Conservation (phyloP, 2,797 vertebrate species). For the Capromys pilorides region DNA sequence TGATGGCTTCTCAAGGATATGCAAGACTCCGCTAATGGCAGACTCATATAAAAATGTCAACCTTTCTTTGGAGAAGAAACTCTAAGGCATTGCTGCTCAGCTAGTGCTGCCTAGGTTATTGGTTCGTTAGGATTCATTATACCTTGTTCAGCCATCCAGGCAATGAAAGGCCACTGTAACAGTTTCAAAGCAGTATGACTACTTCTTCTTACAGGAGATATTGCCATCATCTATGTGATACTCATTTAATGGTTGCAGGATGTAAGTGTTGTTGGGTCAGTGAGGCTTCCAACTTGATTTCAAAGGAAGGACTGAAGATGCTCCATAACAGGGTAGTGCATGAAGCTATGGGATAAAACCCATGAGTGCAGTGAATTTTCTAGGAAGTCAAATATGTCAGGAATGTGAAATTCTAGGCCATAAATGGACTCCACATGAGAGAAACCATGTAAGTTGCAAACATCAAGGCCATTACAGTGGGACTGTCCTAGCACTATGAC, state of each 20-base stretch:
- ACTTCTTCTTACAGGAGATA: neutral
- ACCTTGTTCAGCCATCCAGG: neutral
- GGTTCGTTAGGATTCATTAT: neutral
- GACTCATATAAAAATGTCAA: neutral
- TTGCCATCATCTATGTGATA: neutral
- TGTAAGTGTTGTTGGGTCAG: neutral
- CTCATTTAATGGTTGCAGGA: neutral
- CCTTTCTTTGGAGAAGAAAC: neutral
- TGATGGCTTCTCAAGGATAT: neutral
- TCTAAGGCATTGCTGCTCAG: neutral
- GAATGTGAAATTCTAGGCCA: neutral
- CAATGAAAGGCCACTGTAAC: neutral
- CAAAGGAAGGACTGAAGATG: neutral
- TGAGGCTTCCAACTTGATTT: neutral
- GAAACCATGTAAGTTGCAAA: neutral
- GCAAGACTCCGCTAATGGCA: neutral
- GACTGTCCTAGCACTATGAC: neutral
- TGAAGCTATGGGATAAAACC: neutral
- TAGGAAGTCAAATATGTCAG: neutral
- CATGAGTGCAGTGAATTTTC: no score
- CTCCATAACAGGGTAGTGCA: neutral
- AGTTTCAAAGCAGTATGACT: neutral
- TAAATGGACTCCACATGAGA: neutral
- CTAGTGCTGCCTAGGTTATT: neutral
- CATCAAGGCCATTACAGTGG: neutral